Evolutionary conservation across 2,797 vertebrate species (phyloP).

Genomic region (Gorsachius magnificus): DNA sequence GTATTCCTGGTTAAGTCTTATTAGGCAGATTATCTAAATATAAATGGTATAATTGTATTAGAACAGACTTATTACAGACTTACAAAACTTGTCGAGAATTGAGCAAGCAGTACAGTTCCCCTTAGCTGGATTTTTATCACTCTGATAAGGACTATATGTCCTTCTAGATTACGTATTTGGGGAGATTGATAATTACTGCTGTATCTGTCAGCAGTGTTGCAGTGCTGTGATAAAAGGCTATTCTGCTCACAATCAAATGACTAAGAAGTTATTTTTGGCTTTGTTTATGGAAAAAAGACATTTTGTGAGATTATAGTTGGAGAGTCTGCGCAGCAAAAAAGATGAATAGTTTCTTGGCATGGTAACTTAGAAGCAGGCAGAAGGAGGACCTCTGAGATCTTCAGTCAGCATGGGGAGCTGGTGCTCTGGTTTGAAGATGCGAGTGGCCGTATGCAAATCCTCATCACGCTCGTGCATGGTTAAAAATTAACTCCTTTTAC

Average conservation of each 20-base stretch:
- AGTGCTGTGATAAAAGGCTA: constrained; percentile 51
- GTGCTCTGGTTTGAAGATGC: not conserved
- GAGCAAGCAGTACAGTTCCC: not conserved
- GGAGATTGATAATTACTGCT: constrained; percentile 49
- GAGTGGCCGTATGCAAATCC: not conserved
- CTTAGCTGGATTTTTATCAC: not conserved
- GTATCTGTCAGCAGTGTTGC: constrained; percentile 41
- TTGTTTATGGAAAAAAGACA: constrained; percentile 70
- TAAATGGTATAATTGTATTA: not conserved
- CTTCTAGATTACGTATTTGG: not conserved
- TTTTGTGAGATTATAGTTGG: constrained; percentile 66
- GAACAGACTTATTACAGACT: not conserved
- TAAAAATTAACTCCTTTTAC: not conserved
- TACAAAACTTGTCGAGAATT: not conserved
- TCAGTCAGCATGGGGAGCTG: not conserved
- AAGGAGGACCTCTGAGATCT: not conserved
- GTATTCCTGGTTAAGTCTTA: not conserved
- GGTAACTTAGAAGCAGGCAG: not conserved
- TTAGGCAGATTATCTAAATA: not conserved
- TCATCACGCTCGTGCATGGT: not conserved
- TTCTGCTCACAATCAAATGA: constrained; percentile 67
- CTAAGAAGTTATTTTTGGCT: constrained; percentile 73
- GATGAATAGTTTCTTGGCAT: constrained; percentile 57
- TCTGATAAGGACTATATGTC: constrained; percentile 31
- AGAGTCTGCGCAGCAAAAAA: constrained; percentile 61